phyloP scores from a whole-genome alignment of 2,888 invertebrate genomes.

The Micoletzkya japonica region DNA sequence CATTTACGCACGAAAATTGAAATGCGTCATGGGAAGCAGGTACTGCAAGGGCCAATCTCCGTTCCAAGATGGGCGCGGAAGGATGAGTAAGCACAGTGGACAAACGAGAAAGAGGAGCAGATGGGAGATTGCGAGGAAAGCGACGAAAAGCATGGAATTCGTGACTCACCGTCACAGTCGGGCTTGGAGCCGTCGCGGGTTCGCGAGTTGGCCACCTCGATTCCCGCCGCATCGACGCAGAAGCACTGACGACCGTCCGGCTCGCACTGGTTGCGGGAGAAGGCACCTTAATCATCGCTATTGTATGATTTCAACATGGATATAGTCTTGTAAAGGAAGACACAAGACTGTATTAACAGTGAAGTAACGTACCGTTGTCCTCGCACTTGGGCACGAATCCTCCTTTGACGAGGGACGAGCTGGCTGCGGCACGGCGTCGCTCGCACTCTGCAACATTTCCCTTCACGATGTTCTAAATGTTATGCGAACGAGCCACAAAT shows the following conservation, averaged over 20 bases:
- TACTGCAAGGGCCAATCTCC: too few species aligned
- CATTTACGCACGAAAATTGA: too few species aligned
- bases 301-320: neutral
- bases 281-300: constrained; percentile 37
- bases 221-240: constrained; percentile 65
- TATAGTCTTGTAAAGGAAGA: neutral
- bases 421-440: constrained; percentile 45
- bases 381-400: constrained; percentile 67
- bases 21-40: too few species aligned
- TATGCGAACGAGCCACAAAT: too few species aligned
- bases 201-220: constrained; percentile 61
- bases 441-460: constrained; percentile 52
- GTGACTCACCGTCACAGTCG: constrained; percentile 58
- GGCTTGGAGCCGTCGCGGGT: constrained; percentile 46
- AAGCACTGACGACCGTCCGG: constrained; percentile 66
- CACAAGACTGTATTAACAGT: neutral
- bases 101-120: too few species aligned
- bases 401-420: constrained; percentile 60
- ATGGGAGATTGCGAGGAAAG: too few species aligned
- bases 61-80: too few species aligned
- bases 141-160: too few species aligned
- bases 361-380: constrained; percentile 12
- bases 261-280: constrained; percentile 64
- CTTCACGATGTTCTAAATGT: too few species aligned
- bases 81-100: too few species aligned